Percentiles rank a stretch among this genome's conserved stretches.
Conservation (phyloP, 2,797 vertebrate species). For the Coreius guichenoti region DNA sequence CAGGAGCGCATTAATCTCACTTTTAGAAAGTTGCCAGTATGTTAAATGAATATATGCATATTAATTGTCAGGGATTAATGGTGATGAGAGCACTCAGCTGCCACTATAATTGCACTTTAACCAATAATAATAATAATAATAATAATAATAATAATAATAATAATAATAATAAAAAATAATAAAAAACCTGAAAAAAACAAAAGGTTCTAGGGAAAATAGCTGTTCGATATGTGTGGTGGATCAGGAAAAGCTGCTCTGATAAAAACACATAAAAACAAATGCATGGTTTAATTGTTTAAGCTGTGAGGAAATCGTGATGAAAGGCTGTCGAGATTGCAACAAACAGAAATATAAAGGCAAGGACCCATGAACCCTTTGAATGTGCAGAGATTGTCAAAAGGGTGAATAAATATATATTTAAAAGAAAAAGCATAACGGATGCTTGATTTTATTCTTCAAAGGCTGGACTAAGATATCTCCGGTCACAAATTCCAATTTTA, state of each 20-base stretch:
- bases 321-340: constrained; percentile 61
- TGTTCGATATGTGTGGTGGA: constrained; percentile 40
- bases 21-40: constrained; percentile 75
- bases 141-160: too few species aligned
- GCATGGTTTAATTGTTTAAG: constrained; percentile 73
- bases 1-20: constrained; percentile 75
- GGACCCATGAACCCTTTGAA: constrained; percentile 65
- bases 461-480: constrained; percentile 5
- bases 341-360: constrained; percentile 60
- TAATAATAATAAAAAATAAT: constrained; percentile 22
- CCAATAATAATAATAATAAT: background rate
- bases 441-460: constrained; percentile 23
- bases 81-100: constrained; percentile 67
- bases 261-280: constrained; percentile 61
- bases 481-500: constrained; percentile 21
- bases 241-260: constrained; percentile 69
- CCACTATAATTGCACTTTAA: constrained; percentile 68
- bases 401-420: constrained; percentile 47
- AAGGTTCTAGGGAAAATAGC: constrained; percentile 8
- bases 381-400: constrained; percentile 24
- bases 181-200: background rate
- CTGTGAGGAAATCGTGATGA: constrained; percentile 73
- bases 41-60: constrained; percentile 68
- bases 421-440: constrained; percentile 57
- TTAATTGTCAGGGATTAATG: constrained; percentile 77